Evolutionary conservation across 2,888 invertebrate species (phyloP).

Genomic region (Rotaria magnacalcarata): DNA sequence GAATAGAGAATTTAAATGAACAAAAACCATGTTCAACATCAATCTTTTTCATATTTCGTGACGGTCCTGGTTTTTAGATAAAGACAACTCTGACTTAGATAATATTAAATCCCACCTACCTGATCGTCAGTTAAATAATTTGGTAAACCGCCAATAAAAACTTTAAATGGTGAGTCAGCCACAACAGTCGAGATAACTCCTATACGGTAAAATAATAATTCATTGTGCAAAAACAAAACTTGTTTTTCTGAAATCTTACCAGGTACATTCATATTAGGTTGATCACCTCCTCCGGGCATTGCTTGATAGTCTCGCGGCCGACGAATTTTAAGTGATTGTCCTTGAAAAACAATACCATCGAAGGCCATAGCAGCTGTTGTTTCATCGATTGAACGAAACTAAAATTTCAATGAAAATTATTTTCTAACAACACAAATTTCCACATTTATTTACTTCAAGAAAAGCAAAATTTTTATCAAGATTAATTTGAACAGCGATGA

Average conservation of each 20-base stretch:
- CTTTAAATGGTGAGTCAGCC: slow-evolving; percentile 94
- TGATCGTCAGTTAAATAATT: slow-evolving; percentile 98
- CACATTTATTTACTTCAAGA: slow-evolving; percentile 71
- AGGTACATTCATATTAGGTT: slow-evolving; percentile 77
- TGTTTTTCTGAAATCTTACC: slow-evolving; percentile 60
- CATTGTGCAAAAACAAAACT: too few species aligned
- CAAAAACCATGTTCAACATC: too few species aligned
- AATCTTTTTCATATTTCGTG: too few species aligned
- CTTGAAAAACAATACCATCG: slow-evolving; percentile 94
- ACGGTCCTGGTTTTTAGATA: too few species aligned
- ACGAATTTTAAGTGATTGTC: slow-evolving; percentile 89
- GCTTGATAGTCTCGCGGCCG: slow-evolving; percentile 97
- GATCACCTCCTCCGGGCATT: slow-evolving; percentile 82
- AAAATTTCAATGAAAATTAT: too few species aligned
- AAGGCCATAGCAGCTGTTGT: slow-evolving; percentile 98
- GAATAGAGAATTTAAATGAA: too few species aligned
- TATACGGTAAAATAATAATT: slow-evolving; percentile 46
- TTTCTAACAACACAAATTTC: too few species aligned
- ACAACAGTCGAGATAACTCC: slow-evolving; percentile 80
- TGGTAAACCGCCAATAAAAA: slow-evolving; percentile 94
- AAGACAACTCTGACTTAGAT: too few species aligned
- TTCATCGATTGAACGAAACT: slow-evolving; percentile 83
- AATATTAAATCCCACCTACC: slow-evolving; percentile 63
- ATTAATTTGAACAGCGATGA: slow-evolving; percentile 94
- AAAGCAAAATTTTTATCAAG: slow-evolving; percentile 99